Base-by-base conservation (phyloP, 2,113 vertebrate genomes). In the Plestiodon gilberti region DNA sequence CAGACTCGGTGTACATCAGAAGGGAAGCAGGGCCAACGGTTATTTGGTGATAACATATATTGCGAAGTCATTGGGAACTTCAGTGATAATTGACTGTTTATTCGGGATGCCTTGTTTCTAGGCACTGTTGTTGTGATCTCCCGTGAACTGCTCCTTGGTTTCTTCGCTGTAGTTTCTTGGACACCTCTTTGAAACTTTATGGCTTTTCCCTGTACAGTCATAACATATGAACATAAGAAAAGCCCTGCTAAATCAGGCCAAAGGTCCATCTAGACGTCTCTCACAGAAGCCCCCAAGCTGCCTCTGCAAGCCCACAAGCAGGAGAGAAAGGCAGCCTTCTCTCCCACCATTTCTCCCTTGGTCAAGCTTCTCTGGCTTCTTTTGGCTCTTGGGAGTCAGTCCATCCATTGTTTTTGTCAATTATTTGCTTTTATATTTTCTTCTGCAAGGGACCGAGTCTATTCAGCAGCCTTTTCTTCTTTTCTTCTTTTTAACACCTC, bases 71-170 rank as follows among this genome's bases (percentile, higher is more conserved):
- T 48, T 18, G 85, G 43, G 78, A 15, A 65, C 75, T 83, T 65
- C 81, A 87, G 80, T 74, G 22, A 17, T 59, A 83, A 14, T 35
- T 82, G 78, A 8, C 2, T 75, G 79, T 69, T 15, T 64, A 75
- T 9, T 25, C 74, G n/a, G 25, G 5, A 40, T 62, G 57, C 0
- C 0, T 0, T 0, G 1, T 20, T 9, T 8, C 22, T 65, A 3
- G 82, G 13, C 1, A 78, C 52, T 89, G 40, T 38, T 30, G 14
- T 22, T 17, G 62, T 33, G 35, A 1, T 8, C 0, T 3, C 52
- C 35, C 11, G 48, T 33, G 35, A 1, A 14, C 0, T 3, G 62
- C 35, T 18, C 6, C 40, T 86, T 61, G 11, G 28, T 4, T 81
- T 74, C 22, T 59, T 87, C 17, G 33, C 65, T 67, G 33, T 35